Evolutionary conservation across 2,113 vertebrate genomes (phyloP), one percentile per base, ranked within the genome.

Genomic region (Catharus fuscescens): DNA sequence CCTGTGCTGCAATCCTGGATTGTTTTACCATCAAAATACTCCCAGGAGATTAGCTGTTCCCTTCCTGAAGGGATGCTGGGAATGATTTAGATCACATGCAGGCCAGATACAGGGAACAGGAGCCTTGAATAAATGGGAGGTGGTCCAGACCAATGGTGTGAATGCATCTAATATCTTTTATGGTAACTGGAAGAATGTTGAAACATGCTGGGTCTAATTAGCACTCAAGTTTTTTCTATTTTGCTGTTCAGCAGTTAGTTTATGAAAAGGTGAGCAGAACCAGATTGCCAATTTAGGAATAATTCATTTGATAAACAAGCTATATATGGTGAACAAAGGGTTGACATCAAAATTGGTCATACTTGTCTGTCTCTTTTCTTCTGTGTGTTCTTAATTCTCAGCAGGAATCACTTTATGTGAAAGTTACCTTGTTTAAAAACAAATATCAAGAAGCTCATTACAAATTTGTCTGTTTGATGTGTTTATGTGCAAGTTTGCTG

Each of bases 31-130:
- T 92, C 82, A 36, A 69, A 93, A 45, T 57, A 77, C 50, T 83
- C 66, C 42, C 64, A 32, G 85, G 88, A 96, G 94, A 95, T 97
- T 96, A 97, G 86, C 94, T 96, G 94, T 95, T 93, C 95, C 85
- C 71, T 93, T 93, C 60, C 64, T 59, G 67, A 66, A 62, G 82
- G 79, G 82, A 80, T 88, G 86, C 42, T 94, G 88, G 60, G 60
- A 83, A 36, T 1, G 0, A 10, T 80, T 85, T 61, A 40, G 61
- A 66, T 89, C 85, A 92, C 65, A 62, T 66, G 78, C 34, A 47
- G 65, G 69, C 44, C 90, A 88, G 85, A 90, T 45, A 14, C 40
- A 77, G 42, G 40, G 74, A 90, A 54, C 14, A 11, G 56, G 54
- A 82, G 80, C 64, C 32, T 86, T 69, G 70, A 70, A 52, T 86